Base-by-base conservation (phyloP, 2,888 invertebrate species). In the Chironomus riparius region DNA sequence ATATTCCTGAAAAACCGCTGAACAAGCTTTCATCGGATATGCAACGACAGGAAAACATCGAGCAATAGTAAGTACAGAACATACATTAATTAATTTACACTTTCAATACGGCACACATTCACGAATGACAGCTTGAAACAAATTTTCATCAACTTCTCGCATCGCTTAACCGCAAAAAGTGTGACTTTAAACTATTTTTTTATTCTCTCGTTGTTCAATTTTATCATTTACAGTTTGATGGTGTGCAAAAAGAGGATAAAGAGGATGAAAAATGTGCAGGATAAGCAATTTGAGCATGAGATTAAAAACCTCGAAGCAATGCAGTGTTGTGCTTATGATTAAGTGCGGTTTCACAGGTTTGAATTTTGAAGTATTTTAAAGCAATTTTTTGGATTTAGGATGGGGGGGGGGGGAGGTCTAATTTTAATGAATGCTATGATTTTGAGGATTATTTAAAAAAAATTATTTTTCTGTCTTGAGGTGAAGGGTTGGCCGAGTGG, bases 321-420 rank as follows among this genome's bases (percentile, higher is more conserved):
- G 83, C 84, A 84, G 77, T 82, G 82, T n/a, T 82, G 80, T 77
- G 84, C 84, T 77, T 81, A 83, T 77, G 82, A 83, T 79, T 83
- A 83, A 21, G 83, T 84, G 83, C 81, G 84, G 77, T 81, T 84
- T 75, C 83, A 84, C 80, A 83, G 84, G 83, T 84, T 78, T 79
- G 78, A 56, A 47, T 15, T 69, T 13, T 65, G n/a, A 3, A 2
- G 0, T 15, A 4, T 56, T n/a, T 1, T n/a, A 2, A 15, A 15
- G 1, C 2, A 15, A 56, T 2, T 56, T 56, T n/a, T 13, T n/a
- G n/a, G n/a, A n/a, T n/a, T n/a, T n/a, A n/a, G n/a, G n/a, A n/a
- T n/a, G n/a, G n/a, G n/a, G n/a, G n/a, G n/a, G n/a, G n/a, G n/a
- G n/a, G n/a, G n/a, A n/a, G n/a, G n/a, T n/a, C n/a, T n/a, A n/a